Conservation (phyloP, 1,140 invertebrate genomes). For the Drosophila sucinea region DNA sequence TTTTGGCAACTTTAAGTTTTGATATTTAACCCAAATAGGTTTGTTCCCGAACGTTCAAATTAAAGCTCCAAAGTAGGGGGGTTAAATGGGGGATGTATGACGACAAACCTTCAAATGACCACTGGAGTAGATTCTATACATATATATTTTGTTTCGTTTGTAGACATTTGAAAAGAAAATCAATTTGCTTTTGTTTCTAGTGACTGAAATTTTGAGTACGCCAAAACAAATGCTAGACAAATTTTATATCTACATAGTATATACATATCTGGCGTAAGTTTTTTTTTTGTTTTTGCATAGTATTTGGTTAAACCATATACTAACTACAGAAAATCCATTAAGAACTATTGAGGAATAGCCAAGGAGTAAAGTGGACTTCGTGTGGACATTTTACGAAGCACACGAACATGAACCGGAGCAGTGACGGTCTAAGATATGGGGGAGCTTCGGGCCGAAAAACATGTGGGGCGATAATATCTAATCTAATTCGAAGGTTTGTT, state of each 20-base stretch:
- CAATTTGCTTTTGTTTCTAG: constrained; percentile 27
- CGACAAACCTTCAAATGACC: constrained; percentile 71
- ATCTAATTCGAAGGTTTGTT: not conserved
- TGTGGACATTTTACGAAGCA: not conserved
- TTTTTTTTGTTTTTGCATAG: constrained; percentile 6
- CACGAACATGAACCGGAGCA: not conserved
- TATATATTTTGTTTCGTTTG: too few relatives aligned
- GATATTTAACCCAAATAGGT: constrained; percentile 71
- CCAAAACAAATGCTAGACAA: too few relatives aligned
- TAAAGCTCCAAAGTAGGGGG: constrained; percentile 10
- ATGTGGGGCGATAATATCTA: not conserved
- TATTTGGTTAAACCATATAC: not conserved
- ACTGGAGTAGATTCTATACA: constrained; percentile 18
- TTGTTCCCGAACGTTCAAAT: constrained; percentile 48
- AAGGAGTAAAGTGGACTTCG: not conserved
- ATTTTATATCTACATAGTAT: not conserved
- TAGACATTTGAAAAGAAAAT: constrained; percentile 27
- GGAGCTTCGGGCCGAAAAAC: not conserved
- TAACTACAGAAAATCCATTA: not conserved
- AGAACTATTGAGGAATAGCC: not conserved
- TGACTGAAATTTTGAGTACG: not conserved
- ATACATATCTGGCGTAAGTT: not conserved
- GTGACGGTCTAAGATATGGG: not conserved
- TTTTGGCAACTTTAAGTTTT: constrained; percentile 13
- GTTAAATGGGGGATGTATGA: constrained; percentile 11